A percentile compares a stretch with the other conserved stretches of the same genome.
These are phyloP conservation scores for Anticlea derivata DNA, from an alignment of 2,888 invertebrate species.

Conservation along the genomic window DNA sequence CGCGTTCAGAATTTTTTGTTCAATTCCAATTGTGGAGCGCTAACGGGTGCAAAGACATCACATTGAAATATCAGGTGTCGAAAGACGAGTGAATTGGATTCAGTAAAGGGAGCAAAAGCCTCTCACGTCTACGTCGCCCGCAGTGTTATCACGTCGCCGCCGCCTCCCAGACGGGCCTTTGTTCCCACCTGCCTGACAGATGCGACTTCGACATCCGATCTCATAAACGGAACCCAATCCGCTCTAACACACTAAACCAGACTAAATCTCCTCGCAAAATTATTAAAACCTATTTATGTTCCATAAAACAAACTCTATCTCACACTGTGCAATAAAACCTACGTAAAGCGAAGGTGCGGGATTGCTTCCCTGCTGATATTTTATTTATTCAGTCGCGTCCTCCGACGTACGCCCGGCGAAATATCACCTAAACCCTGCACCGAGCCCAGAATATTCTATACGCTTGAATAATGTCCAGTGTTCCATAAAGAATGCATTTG, in stretches of 20 bases:
- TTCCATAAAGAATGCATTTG: conserved; percentile 69
- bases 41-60: conserved; percentile 20
- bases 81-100: conserved; percentile 43
- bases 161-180: conserved; percentile 51
- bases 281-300: conserved; percentile 35
- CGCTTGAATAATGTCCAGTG: conserved; percentile 66
- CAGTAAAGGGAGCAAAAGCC: conserved; percentile 37
- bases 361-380: conserved; percentile 54
- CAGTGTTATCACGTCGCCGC: conserved; percentile 58
- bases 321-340: conserved; percentile 37
- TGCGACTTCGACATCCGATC: conserved; percentile 47
- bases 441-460: conserved; percentile 64
- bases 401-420: conserved; percentile 49
- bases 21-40: conserved; percentile 6
- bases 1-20: conserved; percentile 1
- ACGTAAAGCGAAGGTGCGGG: conserved; percentile 41
- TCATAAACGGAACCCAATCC: conserved; percentile 45
- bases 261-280: conserved; percentile 38
- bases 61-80: conserved; percentile 33
- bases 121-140: conserved; percentile 55
- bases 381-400: conserved; percentile 65
- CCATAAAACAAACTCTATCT: conserved; percentile 33
- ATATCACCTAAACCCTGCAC: conserved; percentile 56
- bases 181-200: conserved; percentile 61
- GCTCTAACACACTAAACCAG: conserved; percentile 24